Base-by-base conservation (phyloP, 2,797 vertebrate genomes). In the Chaenodraco wilsoni region DNA sequence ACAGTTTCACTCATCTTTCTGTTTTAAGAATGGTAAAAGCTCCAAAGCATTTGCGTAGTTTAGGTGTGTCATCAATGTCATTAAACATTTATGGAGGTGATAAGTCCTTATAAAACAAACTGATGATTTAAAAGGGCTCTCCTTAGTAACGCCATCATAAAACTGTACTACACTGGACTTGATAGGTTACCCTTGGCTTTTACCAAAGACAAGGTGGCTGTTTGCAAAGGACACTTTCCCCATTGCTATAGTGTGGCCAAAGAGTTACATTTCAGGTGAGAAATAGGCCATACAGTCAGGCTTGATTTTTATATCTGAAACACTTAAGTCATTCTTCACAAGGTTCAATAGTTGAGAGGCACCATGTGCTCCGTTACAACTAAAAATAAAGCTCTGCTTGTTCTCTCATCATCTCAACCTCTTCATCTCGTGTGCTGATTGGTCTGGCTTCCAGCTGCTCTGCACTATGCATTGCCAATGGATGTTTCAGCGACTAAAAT, bases 191-290 rank as follows among this genome's bases (percentile, higher is more conserved):
- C 33, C 6, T 4, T 10, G 6, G 4, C 7, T 33, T 62, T 74
- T 37, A 16, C 59, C 44, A 46, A 64, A 68, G 33, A 27, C 2
- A 7, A 17, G 12, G 27, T 56, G 12, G 16, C 31, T 31, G 19
- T 76, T n/a, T 45, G 23, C n/a, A 40, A 69, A 48, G 7, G 2
- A 62, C 46, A 40, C n/a, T 58, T 70, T 57, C 16, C 17, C 3
- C 9, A 27, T 54, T 65, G 45, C 5, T 74, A 37, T 19, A 49
- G 40, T 55, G 11, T 4, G 4, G 9, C 13, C 13, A 65, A 48
- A 54, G 13, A 17, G 60, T 56, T 79, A 65, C 44, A 58, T 62
- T 69, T 70, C 50, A 61, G 66, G 27, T 51, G 27, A 60, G 27
- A 68, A 68, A 69, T 62, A 23, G 23, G 23, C 44, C 58, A 21